Conservation (phyloP, 2,113 vertebrate genomes). For the Rhinolophus sinicus region DNA sequence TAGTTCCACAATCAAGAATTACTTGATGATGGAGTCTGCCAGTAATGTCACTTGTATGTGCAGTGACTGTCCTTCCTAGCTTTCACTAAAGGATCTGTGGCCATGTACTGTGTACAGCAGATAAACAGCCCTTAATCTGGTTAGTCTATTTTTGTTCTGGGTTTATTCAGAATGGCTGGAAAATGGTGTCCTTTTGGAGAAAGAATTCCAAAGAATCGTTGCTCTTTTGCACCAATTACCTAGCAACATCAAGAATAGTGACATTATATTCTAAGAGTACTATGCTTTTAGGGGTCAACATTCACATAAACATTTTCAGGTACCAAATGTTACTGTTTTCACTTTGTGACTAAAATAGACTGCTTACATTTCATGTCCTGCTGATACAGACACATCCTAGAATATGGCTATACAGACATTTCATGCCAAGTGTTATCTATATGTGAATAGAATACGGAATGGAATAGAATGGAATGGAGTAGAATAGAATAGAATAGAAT, state of each 20-base stretch:
- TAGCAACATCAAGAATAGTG: not conserved
- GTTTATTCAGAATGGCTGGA: not conserved
- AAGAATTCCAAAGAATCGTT: not conserved
- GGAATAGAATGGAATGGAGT: not conserved
- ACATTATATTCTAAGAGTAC: not conserved
- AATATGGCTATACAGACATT: constrained; percentile 30
- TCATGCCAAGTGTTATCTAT: not conserved
- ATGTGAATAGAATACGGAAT: not conserved
- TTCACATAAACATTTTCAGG: constrained; percentile 13
- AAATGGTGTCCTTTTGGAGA: not conserved
- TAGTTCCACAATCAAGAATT: not conserved
- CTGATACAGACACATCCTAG: constrained; percentile 16
- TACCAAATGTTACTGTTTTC: constrained; percentile 45
- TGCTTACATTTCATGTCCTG: constrained; percentile 56
- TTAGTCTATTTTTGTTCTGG: not conserved
- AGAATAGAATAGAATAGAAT: not conserved
- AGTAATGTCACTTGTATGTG: not conserved
- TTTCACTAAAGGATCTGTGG: not conserved
- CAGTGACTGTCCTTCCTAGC: not conserved
- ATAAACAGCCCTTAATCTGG: not conserved
- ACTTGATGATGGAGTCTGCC: not conserved
- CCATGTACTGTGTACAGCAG: not conserved
- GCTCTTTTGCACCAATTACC: not conserved
- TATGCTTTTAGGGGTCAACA: not conserved
- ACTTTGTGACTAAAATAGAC: constrained; percentile 59